These are phyloP conservation scores for Mylabris phalerata DNA, from an alignment of 1,140 invertebrate genomes.

Conservation along the genomic window DNA sequence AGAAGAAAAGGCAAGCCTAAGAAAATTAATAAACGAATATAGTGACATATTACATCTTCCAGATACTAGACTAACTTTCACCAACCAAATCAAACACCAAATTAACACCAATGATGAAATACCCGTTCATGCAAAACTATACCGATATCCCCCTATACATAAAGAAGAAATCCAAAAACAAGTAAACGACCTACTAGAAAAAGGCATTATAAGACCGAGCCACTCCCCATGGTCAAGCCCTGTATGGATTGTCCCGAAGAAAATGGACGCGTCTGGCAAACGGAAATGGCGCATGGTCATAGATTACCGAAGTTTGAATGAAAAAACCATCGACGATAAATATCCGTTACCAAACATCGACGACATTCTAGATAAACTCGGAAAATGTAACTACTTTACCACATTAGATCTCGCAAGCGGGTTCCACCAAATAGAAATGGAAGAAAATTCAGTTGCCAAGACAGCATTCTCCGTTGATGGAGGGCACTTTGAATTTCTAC, in stretches of 20 bases:
- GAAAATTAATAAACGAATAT: neutral
- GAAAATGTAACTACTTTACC: slow-evolving; percentile 7
- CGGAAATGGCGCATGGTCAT: neutral
- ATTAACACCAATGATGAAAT: neutral
- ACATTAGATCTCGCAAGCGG: slow-evolving; percentile 1
- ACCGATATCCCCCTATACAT: neutral
- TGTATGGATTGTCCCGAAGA: neutral
- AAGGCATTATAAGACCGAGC: neutral
- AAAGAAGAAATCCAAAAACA: slow-evolving; percentile 3
- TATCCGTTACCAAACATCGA: no score
- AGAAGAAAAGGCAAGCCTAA: neutral
- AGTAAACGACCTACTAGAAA: neutral
- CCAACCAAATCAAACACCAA: neutral
- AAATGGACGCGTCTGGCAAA: neutral
- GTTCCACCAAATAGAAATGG: slow-evolving; percentile 4
- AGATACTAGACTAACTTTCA: neutral
- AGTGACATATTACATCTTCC: neutral
- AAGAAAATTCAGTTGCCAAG: neutral
- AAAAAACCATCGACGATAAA: neutral
- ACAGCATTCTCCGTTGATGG: slow-evolving; percentile 1
- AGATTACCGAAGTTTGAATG: neutral
- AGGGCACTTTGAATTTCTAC: neutral
- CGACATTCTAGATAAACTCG: neutral
- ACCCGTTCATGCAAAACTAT: neutral
- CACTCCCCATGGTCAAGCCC: neutral